Base-by-base conservation (phyloP, 2,888 invertebrate species). In the Diaperis boleti region DNA sequence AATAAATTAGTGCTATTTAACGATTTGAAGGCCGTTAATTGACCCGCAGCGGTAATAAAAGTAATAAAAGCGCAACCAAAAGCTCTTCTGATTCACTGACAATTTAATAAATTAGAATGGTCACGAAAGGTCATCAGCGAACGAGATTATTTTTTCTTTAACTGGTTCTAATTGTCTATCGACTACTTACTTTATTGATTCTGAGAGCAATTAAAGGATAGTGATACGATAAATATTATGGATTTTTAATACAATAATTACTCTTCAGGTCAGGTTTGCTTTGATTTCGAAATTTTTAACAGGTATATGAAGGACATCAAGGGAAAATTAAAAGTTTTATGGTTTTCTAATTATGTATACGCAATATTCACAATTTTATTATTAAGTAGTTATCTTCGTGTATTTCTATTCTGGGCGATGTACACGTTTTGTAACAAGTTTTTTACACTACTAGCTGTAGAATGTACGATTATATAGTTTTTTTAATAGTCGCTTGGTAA, bases 101-200 rank as follows among this genome's bases (percentile, higher is more conserved):
- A 44, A 56, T 56, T 56, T 56, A 56, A 45, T 56, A 45, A 56
- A 56, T 56, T 56, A 56, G 56, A 35, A 35, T 56, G 56, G 56
- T 56, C 56, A 56, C 45, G 56, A 56, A 45, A 56, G 56, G 56
- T 56, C n/a, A n/a, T n/a, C 56, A 56, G 56, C 26, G 35, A 56
- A 56, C 26, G 31, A 45, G 44, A 56, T 56, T 56, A 56, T 45
- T 56, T n/a, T n/a, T n/a, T 45, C 44, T 56, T 44, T 56, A 45
- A 55, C 44, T 56, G 22, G 56, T 17, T 35, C 22, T 35, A 56
- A 56, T 56, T 56, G 35, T 37, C 56, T 14, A 45, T 14, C 55
- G 42, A 42, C n/a, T 42, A 31, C 10, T 26, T 11, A 31, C 18
- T 41, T 42, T 18, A 55, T 42, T 55, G 55, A 55, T 55, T 55